These are phyloP conservation scores for Magallana angulata DNA, from an alignment of 1,140 invertebrate genomes.

Conservation along the genomic window DNA sequence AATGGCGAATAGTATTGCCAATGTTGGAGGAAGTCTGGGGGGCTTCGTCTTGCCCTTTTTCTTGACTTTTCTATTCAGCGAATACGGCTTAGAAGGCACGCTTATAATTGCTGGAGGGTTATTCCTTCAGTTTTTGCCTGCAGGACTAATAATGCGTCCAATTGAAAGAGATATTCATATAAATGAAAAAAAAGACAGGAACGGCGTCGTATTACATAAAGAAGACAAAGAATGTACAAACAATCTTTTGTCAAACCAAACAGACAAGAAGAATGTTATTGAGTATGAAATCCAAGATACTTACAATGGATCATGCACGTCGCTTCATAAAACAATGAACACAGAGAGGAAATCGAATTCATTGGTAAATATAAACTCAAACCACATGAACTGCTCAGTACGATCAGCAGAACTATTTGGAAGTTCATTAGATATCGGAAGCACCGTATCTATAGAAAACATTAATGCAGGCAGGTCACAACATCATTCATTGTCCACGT, in stretches of 20 bases:
- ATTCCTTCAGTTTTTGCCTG: constrained; percentile 39
- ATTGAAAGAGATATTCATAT: constrained; percentile 37
- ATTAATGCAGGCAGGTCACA: neutral
- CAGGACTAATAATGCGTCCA: constrained; percentile 34
- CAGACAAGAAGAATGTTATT: neutral
- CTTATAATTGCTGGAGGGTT: constrained; percentile 81
- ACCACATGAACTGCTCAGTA: neutral
- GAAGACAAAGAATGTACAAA: neutral
- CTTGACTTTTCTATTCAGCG: constrained; percentile 83
- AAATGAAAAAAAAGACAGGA: constrained; percentile 18
- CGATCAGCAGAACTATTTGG: neutral
- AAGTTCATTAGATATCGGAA: neutral
- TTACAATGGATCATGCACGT: neutral
- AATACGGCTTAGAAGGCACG: constrained; percentile 86
- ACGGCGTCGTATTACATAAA: neutral
- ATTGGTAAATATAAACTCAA: neutral
- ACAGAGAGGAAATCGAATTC: neutral
- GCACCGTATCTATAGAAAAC: neutral
- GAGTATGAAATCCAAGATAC: neutral
- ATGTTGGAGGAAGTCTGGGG: constrained; percentile 94
- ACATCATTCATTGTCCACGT: neutral
- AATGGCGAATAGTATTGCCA: constrained; percentile 96
- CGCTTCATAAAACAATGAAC: neutral
- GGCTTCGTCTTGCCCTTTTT: constrained; percentile 87
- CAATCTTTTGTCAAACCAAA: neutral